Evolutionary conservation across 2,797 vertebrate species (phyloP).

Genomic region (Catamblyrhynchus diadema): DNA sequence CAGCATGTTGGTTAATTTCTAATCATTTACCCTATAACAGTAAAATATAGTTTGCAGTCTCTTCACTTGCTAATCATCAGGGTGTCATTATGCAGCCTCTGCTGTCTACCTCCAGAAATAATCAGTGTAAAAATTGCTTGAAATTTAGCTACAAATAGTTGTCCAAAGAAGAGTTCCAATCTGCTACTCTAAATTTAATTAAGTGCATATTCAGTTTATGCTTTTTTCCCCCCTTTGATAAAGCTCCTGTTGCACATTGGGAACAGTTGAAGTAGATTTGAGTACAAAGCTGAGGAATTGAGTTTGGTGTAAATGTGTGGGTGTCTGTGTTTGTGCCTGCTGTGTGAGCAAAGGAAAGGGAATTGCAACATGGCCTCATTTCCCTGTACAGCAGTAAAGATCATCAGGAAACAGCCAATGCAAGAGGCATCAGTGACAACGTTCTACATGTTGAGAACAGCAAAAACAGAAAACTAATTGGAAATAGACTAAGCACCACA

Average conservation of each 20-base stretch:
- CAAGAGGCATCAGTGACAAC: not conserved
- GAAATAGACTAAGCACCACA: not conserved
- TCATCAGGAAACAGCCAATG: not conserved
- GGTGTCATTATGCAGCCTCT: constrained; percentile 44
- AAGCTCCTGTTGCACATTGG: not conserved
- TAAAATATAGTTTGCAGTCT: constrained; percentile 38
- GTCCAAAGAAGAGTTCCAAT: constrained; percentile 35
- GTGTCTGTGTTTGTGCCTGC: not conserved
- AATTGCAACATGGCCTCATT: not conserved
- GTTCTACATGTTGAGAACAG: not conserved
- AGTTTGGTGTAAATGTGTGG: not conserved
- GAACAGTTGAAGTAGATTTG: not conserved
- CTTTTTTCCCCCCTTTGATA: accelerated
- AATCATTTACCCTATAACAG: constrained; percentile 41
- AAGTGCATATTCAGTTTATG: constrained; percentile 9
- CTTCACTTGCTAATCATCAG: constrained; percentile 43
- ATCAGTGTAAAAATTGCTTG: constrained; percentile 55
- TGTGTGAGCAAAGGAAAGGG: not conserved
- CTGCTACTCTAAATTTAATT: constrained; percentile 55
- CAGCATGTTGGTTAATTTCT: constrained; percentile 47
- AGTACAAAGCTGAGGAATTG: not conserved
- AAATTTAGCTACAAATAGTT: constrained; percentile 59
- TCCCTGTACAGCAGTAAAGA: not conserved
- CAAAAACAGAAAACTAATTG: not conserved
- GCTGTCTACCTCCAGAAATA: constrained; percentile 42